Evolutionary conservation across 2,888 invertebrate species (phyloP).

Genomic region (Lysandra coridon): DNA sequence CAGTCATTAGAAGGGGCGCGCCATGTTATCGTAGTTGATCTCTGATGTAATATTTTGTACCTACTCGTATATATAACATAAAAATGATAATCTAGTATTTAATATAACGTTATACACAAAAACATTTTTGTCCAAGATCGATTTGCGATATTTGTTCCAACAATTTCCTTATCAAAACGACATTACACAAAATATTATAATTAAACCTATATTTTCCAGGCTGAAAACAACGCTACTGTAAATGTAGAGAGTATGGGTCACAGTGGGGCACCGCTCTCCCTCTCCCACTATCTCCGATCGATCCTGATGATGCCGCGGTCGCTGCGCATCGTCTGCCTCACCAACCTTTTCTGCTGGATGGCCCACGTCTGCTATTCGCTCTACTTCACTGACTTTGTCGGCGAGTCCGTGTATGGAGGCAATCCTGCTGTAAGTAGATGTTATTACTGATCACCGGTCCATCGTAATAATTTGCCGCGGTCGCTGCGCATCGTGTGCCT

Average conservation of each 20-base stretch:
- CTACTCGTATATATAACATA: too few relatives aligned
- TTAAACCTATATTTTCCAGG: neutral
- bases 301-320: constrained; percentile 96
- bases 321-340: constrained; percentile 91
- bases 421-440: constrained; percentile 85
- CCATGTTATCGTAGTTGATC: too few relatives aligned
- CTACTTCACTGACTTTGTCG: constrained; percentile 98
- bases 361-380: constrained; percentile 97
- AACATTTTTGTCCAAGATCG: too few relatives aligned
- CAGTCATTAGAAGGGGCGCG: too few relatives aligned
- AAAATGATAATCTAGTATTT: too few relatives aligned
- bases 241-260: constrained; percentile 49
- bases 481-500: constrained; percentile 92
- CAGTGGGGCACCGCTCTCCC: constrained; percentile 63
- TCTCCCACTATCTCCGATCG: constrained; percentile 91
- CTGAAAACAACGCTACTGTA: constrained; percentile 35
- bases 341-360: constrained; percentile 99
- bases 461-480: constrained; percentile 93
- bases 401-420: constrained; percentile 93
- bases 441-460: constrained; percentile 81
- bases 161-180: too few relatives aligned
- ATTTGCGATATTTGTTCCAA: too few relatives aligned
- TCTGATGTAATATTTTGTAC: too few relatives aligned
- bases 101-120: too few relatives aligned
- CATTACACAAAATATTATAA: neutral